Percentiles rank a stretch among this genome's conserved stretches.
These are phyloP conservation scores for Ceratoteleas bidentatus DNA, from an alignment of 1,140 invertebrate species.

Conservation along the genomic window DNA sequence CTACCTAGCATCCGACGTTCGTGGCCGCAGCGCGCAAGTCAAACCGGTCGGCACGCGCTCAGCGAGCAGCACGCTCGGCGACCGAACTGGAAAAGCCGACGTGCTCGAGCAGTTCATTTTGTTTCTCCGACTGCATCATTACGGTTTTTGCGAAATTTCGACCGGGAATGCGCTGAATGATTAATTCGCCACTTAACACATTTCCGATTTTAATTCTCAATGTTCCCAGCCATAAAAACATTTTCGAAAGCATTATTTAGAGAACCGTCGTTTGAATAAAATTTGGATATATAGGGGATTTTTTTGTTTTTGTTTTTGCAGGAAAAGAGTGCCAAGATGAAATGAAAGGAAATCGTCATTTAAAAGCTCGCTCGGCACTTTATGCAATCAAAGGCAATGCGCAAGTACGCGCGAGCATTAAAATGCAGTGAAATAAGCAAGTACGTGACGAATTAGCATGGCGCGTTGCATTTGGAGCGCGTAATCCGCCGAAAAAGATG, in stretches of 20 bases:
- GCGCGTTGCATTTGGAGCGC: conserved; percentile 28
- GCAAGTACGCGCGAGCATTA: conserved; percentile 41
- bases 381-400: conserved; percentile 50
- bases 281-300: too few species aligned
- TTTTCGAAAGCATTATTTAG: too few species aligned
- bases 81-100: conserved; percentile 35
- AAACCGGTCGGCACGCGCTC: conserved; percentile 75
- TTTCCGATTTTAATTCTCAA: too few species aligned
- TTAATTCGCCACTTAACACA: too few species aligned
- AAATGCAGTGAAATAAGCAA: conserved; percentile 42
- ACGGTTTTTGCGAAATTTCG: too few species aligned
- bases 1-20: conserved; percentile 52
- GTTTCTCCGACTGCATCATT: conserved; percentile 56
- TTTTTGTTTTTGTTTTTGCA: too few species aligned
- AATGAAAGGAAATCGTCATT: conserved; percentile 44
- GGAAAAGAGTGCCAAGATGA: too few species aligned
- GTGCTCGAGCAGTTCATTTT: conserved; percentile 33
- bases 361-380: conserved; percentile 28
- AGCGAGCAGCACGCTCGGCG: conserved; percentile 38
- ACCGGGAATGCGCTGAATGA: too few species aligned
- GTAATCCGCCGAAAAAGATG: conserved; percentile 25
- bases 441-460: conserved; percentile 59
- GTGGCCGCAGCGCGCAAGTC: conserved; percentile 61
- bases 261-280: too few species aligned
- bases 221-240: too few species aligned